Base-by-base conservation (phyloP, 2,888 invertebrate genomes). In the Apamea monoglypha region DNA sequence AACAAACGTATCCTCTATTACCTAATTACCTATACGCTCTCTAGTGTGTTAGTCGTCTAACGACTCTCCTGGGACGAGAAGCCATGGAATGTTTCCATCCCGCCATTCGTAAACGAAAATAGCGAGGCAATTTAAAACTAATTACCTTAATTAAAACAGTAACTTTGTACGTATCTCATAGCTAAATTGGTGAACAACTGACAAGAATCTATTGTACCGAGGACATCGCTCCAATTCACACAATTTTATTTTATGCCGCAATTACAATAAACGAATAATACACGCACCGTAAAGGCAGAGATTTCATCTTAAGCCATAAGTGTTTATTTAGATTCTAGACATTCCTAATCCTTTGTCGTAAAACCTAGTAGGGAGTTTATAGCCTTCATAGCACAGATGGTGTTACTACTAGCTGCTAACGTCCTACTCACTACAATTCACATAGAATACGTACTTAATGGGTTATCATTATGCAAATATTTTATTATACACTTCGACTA, bases 61-160 rank as follows among this genome's bases (percentile, higher is more conserved):
- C 67, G 59, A 56, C 64, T 56, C 74, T 61, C 40, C 47, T 56
- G 80, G 72, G 76, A 72, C 56, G 1, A n/a, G 50, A 63, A 14
- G 44, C 71, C 40, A 76, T 76, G 71, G 71, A 87, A 83, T 87
- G 76, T 72, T 74, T 21, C 74, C 72, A 86, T 63, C 53, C n/a
- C n/a, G n/a, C n/a, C n/a, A n/a, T n/a, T n/a, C 61, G 47, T 70
- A 74, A 76, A 69, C 47, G 74, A 80, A 71, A 85, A 87, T 80
- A 64, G 68, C 64, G 68, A 61, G 14, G 40, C 64, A 84, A 79
- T 85, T 84, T 72, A 83, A 79, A 76, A 85, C 80, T 73, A 73
- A 80, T 87, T 76, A 84, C 61, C 68, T 80, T 84, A 76, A 88
- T 88, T 82, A 81, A 80, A 78, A 76, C 74, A 67, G 66, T 81